Conservation (phyloP, 2,888 invertebrate species). For the Caprella mutica region DNA sequence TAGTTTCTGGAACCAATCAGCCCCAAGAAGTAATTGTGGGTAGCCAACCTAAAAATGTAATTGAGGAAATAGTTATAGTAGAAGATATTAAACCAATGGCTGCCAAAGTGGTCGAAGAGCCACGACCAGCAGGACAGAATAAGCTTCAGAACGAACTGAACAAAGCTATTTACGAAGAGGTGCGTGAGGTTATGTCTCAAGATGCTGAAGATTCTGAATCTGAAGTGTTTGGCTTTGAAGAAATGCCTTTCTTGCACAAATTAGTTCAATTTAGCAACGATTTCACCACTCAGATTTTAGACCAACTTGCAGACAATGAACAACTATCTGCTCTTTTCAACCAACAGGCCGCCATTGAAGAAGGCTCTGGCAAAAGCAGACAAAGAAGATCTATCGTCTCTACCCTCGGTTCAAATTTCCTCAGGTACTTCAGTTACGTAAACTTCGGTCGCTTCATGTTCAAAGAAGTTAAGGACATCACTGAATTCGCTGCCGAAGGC, state of each 20-base stretch:
- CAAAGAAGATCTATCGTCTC: constrained; percentile 3
- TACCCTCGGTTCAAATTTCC: neutral
- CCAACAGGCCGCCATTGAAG: too few relatives aligned
- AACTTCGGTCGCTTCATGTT: constrained; percentile 22
- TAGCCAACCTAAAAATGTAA: constrained; percentile 1
- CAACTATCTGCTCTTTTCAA: too few relatives aligned
- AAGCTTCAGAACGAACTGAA: constrained; percentile 2
- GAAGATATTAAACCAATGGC: neutral
- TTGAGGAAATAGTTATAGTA: constrained; percentile 1
- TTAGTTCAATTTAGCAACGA: too few relatives aligned
- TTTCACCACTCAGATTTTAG: too few relatives aligned
- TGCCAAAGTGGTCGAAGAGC: too few relatives aligned
- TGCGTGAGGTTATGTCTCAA: neutral
- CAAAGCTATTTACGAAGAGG: constrained; percentile 1
- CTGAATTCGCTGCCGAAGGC: constrained; percentile 17
- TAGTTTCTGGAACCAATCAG: constrained; percentile 23
- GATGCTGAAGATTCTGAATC: neutral
- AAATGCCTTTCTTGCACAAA: too few relatives aligned
- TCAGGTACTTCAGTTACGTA: constrained; percentile 23
- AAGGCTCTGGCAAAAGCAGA: neutral
- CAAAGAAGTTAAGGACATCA: constrained; percentile 24
- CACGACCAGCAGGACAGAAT: too few relatives aligned
- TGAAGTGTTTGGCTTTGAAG: too few relatives aligned
- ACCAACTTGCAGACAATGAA: too few relatives aligned
- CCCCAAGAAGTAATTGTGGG: constrained; percentile 7